Evolutionary conservation across 2,888 invertebrate genomes (phyloP).

Genomic region (Eretmocerus hayati): DNA sequence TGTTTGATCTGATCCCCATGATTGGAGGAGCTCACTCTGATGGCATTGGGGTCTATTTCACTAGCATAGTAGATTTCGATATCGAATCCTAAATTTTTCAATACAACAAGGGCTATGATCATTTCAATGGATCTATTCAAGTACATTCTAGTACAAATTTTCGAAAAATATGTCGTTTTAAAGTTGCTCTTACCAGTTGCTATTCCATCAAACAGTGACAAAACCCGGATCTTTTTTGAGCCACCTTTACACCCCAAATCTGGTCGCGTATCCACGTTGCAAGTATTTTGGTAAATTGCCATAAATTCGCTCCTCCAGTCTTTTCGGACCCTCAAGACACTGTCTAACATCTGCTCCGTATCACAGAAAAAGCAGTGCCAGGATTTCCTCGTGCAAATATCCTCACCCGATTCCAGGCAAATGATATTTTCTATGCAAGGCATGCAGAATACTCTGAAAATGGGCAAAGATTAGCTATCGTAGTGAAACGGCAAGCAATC

Average conservation of each 20-base stretch:
- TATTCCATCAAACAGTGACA: constrained; percentile 56
- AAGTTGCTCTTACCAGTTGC: constrained; percentile 51
- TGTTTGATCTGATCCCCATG: constrained; percentile 44
- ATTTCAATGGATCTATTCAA: neutral
- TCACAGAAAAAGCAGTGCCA: constrained; percentile 43
- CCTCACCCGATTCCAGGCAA: constrained; percentile 30
- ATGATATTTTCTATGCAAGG: constrained; percentile 40
- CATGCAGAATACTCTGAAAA: constrained; percentile 40
- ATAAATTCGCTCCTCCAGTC: constrained; percentile 35
- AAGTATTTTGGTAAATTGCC: constrained; percentile 29
- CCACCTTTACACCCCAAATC: constrained; percentile 21
- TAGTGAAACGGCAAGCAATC: too few relatives aligned
- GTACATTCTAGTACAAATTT: too few relatives aligned
- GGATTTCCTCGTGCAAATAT: constrained; percentile 34
- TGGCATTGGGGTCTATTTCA: constrained; percentile 51
- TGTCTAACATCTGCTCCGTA: constrained; percentile 16
- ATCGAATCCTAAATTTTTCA: constrained; percentile 47
- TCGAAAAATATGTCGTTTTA: too few relatives aligned
- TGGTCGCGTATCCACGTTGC: constrained; percentile 14
- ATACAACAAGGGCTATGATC: constrained; percentile 46
- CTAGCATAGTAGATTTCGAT: constrained; percentile 52
- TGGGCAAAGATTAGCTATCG: constrained; percentile 1
- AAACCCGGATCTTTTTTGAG: constrained; percentile 45
- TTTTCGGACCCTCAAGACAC: constrained; percentile 29
- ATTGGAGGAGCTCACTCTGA: constrained; percentile 46